Evolutionary conservation across 2,888 invertebrate genomes (phyloP), one percentile per base, ranked within the genome.

Genomic region (Rhamphomyia laevipes): DNA sequence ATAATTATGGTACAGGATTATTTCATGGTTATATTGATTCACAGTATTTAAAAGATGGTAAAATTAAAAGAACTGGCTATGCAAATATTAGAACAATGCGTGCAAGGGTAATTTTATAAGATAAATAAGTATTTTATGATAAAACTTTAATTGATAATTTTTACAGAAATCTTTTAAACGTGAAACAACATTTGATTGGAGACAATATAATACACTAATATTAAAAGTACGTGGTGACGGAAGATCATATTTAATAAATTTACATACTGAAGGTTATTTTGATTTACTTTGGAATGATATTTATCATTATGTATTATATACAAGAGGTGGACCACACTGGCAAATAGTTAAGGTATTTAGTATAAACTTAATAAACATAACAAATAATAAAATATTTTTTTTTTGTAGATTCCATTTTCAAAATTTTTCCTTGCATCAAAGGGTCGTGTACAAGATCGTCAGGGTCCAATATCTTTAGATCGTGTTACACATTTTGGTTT

Each of bases 321-420:
- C 99, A 0, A 80, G 95, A 70, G 99, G 99, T 37, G 96, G 97
- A 0, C 99, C 99, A 1, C 96, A 99, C 66, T 99, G 99, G 99
- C 97, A 99, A 74, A 73, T 81, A 53, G 80, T 85, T 23, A 89
- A 83, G 77, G 89, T 89, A 70, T 62, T 11, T 13, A 42, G 27
- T 21, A 12, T 38, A 10, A 16, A 17, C 6, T 5, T 17, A 4
- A 15, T 54, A 27, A 23, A n/a, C n/a, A 18, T 21, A 6, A 10
- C 13, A 27, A 2, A 5, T 4, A 38, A n/a, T 7, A 21, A 41
- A 27, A n/a, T n/a, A 15, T 33, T 27, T 46, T 52, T 52, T 56
- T 58, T 52, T 78, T 81, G 40, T 74, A 86, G 87, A 88, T 96
- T 61, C 95, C 95, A 2, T 92, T 95, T 72, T 92, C 94, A 11